Conservation (phyloP, 2,888 invertebrate genomes). For the Metallyticus violacea region DNA sequence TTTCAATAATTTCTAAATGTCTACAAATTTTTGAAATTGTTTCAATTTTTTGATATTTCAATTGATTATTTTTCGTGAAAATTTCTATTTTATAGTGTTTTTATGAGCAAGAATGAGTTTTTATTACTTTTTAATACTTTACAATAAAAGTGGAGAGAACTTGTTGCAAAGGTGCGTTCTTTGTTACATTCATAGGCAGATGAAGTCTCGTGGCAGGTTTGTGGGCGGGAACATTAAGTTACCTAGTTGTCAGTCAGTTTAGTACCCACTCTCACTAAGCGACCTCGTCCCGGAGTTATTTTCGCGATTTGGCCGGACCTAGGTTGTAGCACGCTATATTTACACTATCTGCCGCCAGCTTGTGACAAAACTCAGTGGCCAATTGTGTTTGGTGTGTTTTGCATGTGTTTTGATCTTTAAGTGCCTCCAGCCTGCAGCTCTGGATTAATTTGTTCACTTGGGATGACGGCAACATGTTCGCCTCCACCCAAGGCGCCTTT, state of each 20-base stretch:
- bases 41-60: no score
- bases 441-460: constrained; percentile 2
- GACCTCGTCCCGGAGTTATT: neutral
- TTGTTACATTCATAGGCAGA: no score
- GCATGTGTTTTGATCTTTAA: no score
- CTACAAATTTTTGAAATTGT: no score
- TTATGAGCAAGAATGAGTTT: no score
- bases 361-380: neutral
- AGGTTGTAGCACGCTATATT: neutral
- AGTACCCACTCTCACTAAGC: neutral
- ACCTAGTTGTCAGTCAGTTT: neutral
- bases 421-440: neutral
- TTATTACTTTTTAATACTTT: no score
- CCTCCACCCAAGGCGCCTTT: constrained; percentile 5
- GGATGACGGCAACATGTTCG: constrained; percentile 12
- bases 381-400: neutral
- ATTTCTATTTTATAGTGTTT: no score
- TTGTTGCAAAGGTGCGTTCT: no score
- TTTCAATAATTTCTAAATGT: no score
- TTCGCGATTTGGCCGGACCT: neutral
- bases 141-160: no score
- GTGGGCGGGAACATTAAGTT: neutral
- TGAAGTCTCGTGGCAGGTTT: no score
- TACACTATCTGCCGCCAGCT: neutral
- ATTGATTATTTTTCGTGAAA: no score